Evolutionary conservation across 2,113 vertebrate genomes (phyloP).

Genomic region (Diadophis punctatus): DNA sequence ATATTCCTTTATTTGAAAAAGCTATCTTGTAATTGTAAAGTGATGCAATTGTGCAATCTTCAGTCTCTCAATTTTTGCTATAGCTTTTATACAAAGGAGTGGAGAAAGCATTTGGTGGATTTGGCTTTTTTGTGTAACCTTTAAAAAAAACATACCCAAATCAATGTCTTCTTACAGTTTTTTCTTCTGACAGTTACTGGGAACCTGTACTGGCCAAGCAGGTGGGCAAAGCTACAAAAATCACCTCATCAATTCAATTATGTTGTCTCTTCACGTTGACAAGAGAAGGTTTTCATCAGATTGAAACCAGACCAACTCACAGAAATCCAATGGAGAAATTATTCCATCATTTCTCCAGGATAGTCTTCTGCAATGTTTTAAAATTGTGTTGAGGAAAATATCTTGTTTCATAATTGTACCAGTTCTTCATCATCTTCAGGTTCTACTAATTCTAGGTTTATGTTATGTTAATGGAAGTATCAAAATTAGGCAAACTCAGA

Average conservation of each 20-base stretch:
- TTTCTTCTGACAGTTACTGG: not conserved
- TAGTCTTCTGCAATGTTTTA: not conserved
- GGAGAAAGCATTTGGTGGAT: not conserved
- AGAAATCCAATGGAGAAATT: not conserved
- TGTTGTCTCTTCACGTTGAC: not conserved
- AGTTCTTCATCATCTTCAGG: not conserved
- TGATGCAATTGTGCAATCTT: not conserved
- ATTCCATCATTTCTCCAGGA: not conserved
- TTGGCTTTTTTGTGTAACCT: not conserved
- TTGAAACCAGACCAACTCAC: not conserved
- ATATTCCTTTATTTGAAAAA: not conserved
- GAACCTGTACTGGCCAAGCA: not conserved
- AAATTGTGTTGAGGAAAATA: not conserved
- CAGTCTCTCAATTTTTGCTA: not conserved
- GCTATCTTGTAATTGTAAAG: not conserved
- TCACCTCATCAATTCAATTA: not conserved
- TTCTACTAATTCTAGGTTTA: not conserved
- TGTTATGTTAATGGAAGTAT: not conserved
- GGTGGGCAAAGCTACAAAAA: not conserved
- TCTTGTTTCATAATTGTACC: not conserved
- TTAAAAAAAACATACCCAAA: not conserved
- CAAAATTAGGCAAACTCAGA: not conserved
- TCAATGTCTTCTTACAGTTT: not conserved
- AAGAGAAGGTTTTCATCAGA: not conserved
- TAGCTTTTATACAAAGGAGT: too few species aligned